Percentiles rank a stretch among this genome's conserved stretches.
phyloP scores from a whole-genome alignment of 2,113 vertebrate species.

The Hyaena hyaena region DNA sequence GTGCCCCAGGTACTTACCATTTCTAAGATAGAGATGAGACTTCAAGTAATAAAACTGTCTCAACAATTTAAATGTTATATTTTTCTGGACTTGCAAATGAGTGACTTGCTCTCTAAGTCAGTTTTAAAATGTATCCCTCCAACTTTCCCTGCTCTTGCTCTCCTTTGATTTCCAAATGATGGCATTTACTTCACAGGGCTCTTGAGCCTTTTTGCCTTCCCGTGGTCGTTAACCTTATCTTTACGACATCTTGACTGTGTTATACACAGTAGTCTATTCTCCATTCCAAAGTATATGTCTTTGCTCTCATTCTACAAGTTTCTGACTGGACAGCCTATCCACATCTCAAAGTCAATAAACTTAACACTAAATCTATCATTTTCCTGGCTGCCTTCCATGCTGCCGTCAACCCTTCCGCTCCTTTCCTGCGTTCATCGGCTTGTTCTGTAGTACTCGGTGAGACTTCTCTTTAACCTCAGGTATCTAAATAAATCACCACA shows the following conservation, averaged over 20 bases:
- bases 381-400: background rate
- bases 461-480: background rate
- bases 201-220: background rate
- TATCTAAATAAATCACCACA: slow-evolving; percentile 18
- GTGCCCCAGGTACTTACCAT: background rate
- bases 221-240: background rate
- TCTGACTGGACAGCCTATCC: background rate
- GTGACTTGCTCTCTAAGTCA: background rate
- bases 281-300: background rate
- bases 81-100: slow-evolving; percentile 15
- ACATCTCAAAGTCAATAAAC: background rate
- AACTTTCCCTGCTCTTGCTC: background rate
- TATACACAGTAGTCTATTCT: background rate
- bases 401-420: background rate
- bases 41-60: background rate
- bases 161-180: background rate
- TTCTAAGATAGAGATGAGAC: background rate
- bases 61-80: background rate
- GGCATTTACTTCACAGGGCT: background rate
- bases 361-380: background rate
- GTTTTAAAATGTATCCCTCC: background rate
- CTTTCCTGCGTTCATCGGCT: background rate
- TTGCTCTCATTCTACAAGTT: background rate
- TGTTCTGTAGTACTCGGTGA: background rate
- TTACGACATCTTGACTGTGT: background rate